Evolutionary conservation across 2,888 invertebrate genomes (phyloP).

Genomic region (Stegana nigrithorax): DNA sequence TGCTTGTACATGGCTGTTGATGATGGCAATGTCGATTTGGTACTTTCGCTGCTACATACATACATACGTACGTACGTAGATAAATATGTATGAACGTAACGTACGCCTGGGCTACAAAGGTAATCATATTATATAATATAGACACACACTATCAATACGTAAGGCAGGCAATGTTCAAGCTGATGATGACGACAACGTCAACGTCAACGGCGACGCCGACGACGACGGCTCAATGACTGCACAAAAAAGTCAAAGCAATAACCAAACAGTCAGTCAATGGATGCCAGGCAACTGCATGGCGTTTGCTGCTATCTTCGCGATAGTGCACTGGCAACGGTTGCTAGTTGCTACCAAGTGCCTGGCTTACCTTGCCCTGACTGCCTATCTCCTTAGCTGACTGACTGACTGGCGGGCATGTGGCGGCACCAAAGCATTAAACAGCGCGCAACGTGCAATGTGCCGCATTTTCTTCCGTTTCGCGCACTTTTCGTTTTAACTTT

Average conservation of each 20-base stretch:
- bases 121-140: conserved; percentile 51
- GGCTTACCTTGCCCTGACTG: background rate
- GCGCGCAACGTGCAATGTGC: conserved; percentile 4
- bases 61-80: background rate
- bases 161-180: conserved; percentile 21
- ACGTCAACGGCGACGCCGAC: background rate
- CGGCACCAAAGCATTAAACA: background rate
- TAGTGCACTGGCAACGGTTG: background rate
- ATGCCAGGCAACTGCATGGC: too few species aligned
- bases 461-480: conserved; percentile 13
- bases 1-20: conserved; percentile 40
- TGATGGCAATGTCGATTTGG: background rate
- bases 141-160: conserved; percentile 31
- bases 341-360: background rate
- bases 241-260: too few species aligned
- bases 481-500: background rate
- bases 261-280: too few species aligned
- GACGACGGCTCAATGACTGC: too few species aligned
- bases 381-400: too few species aligned
- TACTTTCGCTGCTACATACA: background rate
- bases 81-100: background rate
- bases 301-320: background rate
- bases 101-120: conserved; percentile 24
- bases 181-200: background rate
- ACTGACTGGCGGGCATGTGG: background rate